Conservation (phyloP, 2,888 invertebrate genomes). For the Stenolophus ochropezus region DNA sequence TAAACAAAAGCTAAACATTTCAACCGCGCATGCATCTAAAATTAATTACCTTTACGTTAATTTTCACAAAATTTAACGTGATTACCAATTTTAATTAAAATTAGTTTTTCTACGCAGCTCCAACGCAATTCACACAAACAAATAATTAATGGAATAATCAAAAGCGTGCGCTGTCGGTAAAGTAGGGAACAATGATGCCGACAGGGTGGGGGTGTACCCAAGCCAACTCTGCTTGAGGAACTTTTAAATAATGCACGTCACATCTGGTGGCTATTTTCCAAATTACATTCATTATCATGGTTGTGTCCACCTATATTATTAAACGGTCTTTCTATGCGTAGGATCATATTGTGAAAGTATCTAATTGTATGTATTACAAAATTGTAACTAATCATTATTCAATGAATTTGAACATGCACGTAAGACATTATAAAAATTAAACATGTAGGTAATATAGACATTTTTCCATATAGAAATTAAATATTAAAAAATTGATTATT, state of each 20-base stretch:
- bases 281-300: slow-evolving; percentile 50
- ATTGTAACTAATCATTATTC: no score
- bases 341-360: neutral
- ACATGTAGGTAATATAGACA: no score
- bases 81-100: slow-evolving; percentile 58
- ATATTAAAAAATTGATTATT: no score
- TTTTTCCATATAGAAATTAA: no score
- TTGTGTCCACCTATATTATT: slow-evolving; percentile 23
- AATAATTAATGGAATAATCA: slow-evolving; percentile 57
- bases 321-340: neutral
- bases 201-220: neutral
- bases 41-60: slow-evolving; percentile 53
- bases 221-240: slow-evolving; percentile 26
- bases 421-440: no score
- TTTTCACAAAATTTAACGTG: slow-evolving; percentile 53
- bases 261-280: slow-evolving; percentile 51
- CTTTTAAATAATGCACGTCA: slow-evolving; percentile 50
- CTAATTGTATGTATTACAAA: slow-evolving; percentile 9
- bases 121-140: slow-evolving; percentile 50
- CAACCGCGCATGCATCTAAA: slow-evolving; percentile 48
- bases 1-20: slow-evolving; percentile 46
- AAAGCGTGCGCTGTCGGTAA: slow-evolving; percentile 32
- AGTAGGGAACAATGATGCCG: slow-evolving; percentile 47
- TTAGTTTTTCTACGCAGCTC: slow-evolving; percentile 48
- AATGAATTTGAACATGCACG: no score